Base-by-base conservation (phyloP, 2,797 vertebrate genomes). In the Pseudochirops corinnae region DNA sequence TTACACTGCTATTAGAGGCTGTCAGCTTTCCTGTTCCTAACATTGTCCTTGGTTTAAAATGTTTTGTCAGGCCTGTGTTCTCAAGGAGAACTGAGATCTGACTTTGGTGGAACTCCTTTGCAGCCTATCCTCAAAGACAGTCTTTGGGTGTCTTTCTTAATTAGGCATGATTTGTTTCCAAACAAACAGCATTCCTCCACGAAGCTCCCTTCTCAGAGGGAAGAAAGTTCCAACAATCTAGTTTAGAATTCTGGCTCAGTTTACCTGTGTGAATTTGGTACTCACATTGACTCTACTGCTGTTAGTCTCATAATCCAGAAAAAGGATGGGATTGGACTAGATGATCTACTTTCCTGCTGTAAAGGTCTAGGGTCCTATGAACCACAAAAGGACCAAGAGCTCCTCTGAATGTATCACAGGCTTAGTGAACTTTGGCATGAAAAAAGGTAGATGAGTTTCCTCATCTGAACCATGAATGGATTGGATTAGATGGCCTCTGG, bases 41-140 rank as follows among this genome's bases (percentile, higher is more conserved):
- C 92, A 94, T 57, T 92, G 93, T 95, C 91, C 62, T 96, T 91
- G 46, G 96, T 96, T 96, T 98, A 97, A 97, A 97, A 95, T 98
- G 97, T 97, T 98, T 95, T 98, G 97, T 97, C 97, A 98, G 96
- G 58, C 95, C 94, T 46, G 46, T 0, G 2, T 58, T 50, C 1
- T 55, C 96, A 92, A 94, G 31, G 95, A 96, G 96, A 96, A 96
- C 96, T 93, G 94, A 91, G 97, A 92, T 95, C 95, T 2, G 0
- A 94, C 96, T 96, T 98, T 96, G 96, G 92, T 12, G 0, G 87
- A 58, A 93, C 52, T 62, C 95, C 93, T 97, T 94, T 74, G 21
- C 60, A 33, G 24, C 82, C 57, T 39, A 0, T 93, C 91, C 62
- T 95, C 95, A n/a, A 55, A 60, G 53, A 92, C 95, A 93, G 93